phyloP scores from a whole-genome alignment of 2,888 invertebrate genomes.

The Drosophila cognata region DNA sequence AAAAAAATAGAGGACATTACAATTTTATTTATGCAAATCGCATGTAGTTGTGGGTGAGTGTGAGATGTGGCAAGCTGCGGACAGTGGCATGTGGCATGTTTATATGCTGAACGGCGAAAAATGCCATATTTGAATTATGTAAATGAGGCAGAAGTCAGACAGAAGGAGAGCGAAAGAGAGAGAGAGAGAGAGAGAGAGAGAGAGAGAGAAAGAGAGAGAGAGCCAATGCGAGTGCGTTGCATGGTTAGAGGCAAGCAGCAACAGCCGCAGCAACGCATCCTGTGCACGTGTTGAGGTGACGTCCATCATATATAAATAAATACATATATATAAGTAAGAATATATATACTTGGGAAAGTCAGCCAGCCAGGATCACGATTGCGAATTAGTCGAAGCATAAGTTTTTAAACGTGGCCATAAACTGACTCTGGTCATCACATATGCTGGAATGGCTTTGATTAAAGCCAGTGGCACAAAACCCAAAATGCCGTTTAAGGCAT shows the following conservation, averaged over 20 bases:
- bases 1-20: conserved; percentile 43
- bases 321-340: neutral
- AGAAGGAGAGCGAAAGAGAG: neutral
- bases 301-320: neutral
- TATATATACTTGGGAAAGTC: conserved; percentile 13
- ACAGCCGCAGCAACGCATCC: conserved; percentile 35
- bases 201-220: neutral
- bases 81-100: conserved; percentile 18
- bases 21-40: conserved; percentile 75
- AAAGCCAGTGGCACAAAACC: conserved; percentile 17
- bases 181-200: neutral
- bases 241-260: conserved; percentile 2
- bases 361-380: conserved; percentile 23
- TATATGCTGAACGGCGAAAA: conserved; percentile 39
- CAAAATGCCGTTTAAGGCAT: conserved; percentile 35
- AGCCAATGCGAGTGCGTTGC: conserved; percentile 3
- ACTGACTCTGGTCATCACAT: conserved; percentile 9
- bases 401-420: conserved; percentile 31
- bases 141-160: conserved; percentile 54
- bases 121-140: conserved; percentile 78
- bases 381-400: conserved; percentile 37
- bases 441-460: conserved; percentile 53
- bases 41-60: conserved; percentile 23
- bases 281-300: conserved; percentile 29
- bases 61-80: neutral